These are phyloP conservation scores for Tachina grossa DNA, from an alignment of 2,888 invertebrate species.

Conservation along the genomic window DNA sequence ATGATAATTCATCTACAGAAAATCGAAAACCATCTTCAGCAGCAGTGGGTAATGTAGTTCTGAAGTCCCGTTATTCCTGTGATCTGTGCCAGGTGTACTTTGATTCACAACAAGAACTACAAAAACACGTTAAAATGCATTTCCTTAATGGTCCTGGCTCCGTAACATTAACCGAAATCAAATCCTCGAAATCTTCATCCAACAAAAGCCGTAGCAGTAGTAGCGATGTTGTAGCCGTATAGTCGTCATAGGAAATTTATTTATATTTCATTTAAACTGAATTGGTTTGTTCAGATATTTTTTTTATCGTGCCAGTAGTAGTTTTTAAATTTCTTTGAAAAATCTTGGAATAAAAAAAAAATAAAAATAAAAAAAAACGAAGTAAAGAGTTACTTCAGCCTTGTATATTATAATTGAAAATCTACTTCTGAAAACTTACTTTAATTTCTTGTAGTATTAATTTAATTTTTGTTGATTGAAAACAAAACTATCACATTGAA, in stretches of 20 bases:
- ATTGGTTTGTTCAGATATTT: constrained; percentile 31
- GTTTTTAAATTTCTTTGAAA: background rate
- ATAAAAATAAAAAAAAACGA: background rate
- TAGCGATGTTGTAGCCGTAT: constrained; percentile 72
- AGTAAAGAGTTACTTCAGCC: constrained; percentile 1
- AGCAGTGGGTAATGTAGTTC: constrained; percentile 29
- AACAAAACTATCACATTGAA: constrained; percentile 17
- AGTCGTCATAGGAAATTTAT: constrained; percentile 69
- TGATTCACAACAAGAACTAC: constrained; percentile 81
- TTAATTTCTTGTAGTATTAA: constrained; percentile 1
- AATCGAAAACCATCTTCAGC: constrained; percentile 70
- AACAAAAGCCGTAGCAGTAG: constrained; percentile 73
- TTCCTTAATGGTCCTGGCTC: constrained; percentile 82
- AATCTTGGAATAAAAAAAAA: background rate
- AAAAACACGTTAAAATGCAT: constrained; percentile 82
- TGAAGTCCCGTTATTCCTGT: constrained; percentile 79
- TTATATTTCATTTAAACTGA: constrained; percentile 41
- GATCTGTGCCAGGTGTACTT: constrained; percentile 82
- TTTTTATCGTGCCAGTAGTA: constrained; percentile 54
- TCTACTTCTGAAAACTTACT: constrained; percentile 13
- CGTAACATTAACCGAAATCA: constrained; percentile 77
- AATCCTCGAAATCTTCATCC: constrained; percentile 71
- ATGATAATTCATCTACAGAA: constrained; percentile 72
- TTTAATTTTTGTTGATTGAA: constrained; percentile 19
- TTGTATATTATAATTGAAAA: constrained; percentile 34